Evolutionary conservation across 1,140 invertebrate species (phyloP), one percentile per base, ranked within the genome.

Genomic region (Leucophenga varia): DNA sequence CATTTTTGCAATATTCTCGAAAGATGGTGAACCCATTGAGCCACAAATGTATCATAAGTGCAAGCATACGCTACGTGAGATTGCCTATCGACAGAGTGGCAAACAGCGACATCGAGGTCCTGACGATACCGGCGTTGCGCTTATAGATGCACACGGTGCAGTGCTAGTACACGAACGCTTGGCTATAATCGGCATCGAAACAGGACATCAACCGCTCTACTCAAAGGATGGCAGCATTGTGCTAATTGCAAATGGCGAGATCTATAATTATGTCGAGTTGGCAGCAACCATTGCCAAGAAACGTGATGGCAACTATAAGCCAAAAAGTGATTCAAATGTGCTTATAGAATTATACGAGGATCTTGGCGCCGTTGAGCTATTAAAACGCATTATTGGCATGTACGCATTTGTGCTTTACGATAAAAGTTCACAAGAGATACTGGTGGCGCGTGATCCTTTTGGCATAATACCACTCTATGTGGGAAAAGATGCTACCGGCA

Each of bases 321-420:
- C 88, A 1, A 81, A 82, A 57, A 88, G 87, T 61, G 89, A 91
- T 57, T 83, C 89, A 1, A 88, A 90, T 76, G 81, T 82, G 12
- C 84, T 91, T 31, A 79, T 86, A 31, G 87, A 89, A 61, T 67
- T 86, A 22, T 90, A 88, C 57, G 78, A 81, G 40, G 79, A 79
- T 34, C 79, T 80, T 43, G 86, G 84, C 1, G n/a, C n/a, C n/a
- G 79, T 81, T n/a, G 77, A 82, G 25, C 76, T 82, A 36, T 78
- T 85, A 0, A 79, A 77, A 45, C 78, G 80, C 39, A 75, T 90
- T 3, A 87, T 89, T 61, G 93, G 91, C 5, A 91, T 92, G 10
- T 95, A 91, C 77, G 84, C 85, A 19, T 93, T 95, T 76, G 86
- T 86, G 63, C 74, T 95, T 10, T 74, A 93, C 31, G 91, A 95